These are phyloP conservation scores for Drosophila bocqueti DNA, from an alignment of 1,140 invertebrate genomes.

Conservation along the genomic window DNA sequence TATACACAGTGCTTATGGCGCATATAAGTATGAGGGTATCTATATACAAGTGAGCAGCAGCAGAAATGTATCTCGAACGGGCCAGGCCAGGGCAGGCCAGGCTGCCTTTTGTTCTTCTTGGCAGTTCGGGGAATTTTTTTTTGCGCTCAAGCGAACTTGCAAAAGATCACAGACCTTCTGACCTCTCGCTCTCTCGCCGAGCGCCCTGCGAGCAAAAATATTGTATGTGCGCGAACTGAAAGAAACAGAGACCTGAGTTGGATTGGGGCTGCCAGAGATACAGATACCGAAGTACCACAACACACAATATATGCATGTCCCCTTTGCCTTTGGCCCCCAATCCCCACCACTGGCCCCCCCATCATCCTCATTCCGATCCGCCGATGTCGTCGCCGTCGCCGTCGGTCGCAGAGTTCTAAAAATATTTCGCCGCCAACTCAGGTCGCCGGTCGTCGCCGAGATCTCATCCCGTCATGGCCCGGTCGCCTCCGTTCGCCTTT, in stretches of 20 bases:
- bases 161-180: constrained; percentile 83
- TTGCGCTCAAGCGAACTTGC: constrained; percentile 64
- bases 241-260: constrained; percentile 43
- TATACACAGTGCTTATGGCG: constrained; percentile 33
- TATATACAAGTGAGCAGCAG: constrained; percentile 33
- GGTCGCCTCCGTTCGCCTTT: constrained; percentile 69
- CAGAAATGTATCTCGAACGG: constrained; percentile 57
- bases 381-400: constrained; percentile 15
- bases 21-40: constrained; percentile 7
- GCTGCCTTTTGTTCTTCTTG: constrained; percentile 61
- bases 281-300: constrained; percentile 61
- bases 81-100: constrained; percentile 29
- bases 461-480: constrained; percentile 66
- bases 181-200: constrained; percentile 56
- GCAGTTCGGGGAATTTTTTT: constrained; percentile 61
- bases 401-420: constrained; percentile 73
- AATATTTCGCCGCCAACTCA: constrained; percentile 75
- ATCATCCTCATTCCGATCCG: constrained; percentile 5
- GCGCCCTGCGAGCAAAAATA: constrained; percentile 57
- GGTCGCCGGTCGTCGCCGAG: constrained; percentile 76
- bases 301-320: constrained; percentile 77
- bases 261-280: constrained; percentile 53
- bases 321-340: constrained; percentile 40
- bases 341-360: constrained; percentile 5
- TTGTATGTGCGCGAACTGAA: constrained; percentile 30